Evolutionary conservation across 2,888 invertebrate genomes (phyloP).

Genomic region (Drosophila differens): DNA sequence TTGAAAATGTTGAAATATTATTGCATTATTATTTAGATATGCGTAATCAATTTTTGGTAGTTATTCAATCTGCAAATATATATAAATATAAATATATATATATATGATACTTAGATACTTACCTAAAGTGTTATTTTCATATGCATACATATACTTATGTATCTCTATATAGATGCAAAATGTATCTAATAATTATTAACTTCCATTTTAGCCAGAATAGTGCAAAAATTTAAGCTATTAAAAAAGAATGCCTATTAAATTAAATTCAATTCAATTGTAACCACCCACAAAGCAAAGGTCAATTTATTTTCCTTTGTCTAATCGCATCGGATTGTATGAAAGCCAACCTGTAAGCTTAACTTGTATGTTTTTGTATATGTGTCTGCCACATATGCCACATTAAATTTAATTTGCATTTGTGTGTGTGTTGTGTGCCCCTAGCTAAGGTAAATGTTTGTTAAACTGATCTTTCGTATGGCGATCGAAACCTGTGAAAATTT

Average conservation of each 20-base stretch:
- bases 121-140: constrained; percentile 38
- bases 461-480: constrained; percentile 38
- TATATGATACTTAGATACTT: constrained; percentile 31
- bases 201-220: constrained; percentile 30
- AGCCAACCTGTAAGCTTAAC: constrained; percentile 7
- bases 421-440: constrained; percentile 38
- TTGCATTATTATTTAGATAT: constrained; percentile 25
- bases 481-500: constrained; percentile 21
- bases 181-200: constrained; percentile 27
- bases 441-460: constrained; percentile 49
- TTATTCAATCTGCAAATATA: constrained; percentile 34
- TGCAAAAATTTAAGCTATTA: constrained; percentile 7
- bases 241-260: constrained; percentile 12
- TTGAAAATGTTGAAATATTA: constrained; percentile 5
- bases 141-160: constrained; percentile 9
- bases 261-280: constrained; percentile 18
- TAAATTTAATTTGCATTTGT: constrained; percentile 47
- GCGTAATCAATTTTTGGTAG: constrained; percentile 15
- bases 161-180: constrained; percentile 16
- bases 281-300: neutral
- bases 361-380: constrained; percentile 11
- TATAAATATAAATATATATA: constrained; percentile 17
- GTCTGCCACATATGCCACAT: constrained; percentile 19
- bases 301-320: constrained; percentile 6
- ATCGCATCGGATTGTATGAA: constrained; percentile 34